Evolutionary conservation across 2,113 vertebrate genomes (phyloP), one percentile per base, ranked within the genome.

Genomic region (Oncorhynchus kisutch): DNA sequence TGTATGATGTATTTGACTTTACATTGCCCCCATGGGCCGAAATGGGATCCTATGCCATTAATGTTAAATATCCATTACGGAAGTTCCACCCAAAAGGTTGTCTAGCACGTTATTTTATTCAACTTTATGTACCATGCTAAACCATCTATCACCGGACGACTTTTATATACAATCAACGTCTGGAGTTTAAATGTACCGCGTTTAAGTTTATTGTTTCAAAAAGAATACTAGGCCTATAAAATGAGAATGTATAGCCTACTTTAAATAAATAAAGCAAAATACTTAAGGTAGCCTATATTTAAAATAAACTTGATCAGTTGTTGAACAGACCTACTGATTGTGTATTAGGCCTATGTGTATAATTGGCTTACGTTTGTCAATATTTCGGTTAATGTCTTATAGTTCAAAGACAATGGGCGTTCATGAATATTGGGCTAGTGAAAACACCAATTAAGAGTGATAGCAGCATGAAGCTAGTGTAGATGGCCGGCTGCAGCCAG

Each of bases 1-100:
- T 91, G 80, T 76, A 73, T 88, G 84, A 90, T 86, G 65, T 84
- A 84, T 84, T n/a, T 87, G 83, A 71, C 27, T 54, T 81, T 88
- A 78, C 81, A 83, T 77, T 81, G 65, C 79, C 68, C 78, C 71
- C 59, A 62, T 82, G 84, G 72, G 74, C 86, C 74, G 89, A 86
- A 88, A 92, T 81, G 65, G 64, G 89, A 92, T 84, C 85, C 78
- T 71, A 66, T 70, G 85, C 79, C 78, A 73, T 85, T 88, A 86
- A 78, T 79, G 88, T 87, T 81, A 89, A 85, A 90, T 93, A 89
- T 88, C 89, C 86, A 84, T 91, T 88, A 91, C 91, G 90, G 90
- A 92, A 84, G 72, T 67, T 67, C 22, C 31, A 60, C 66, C 72
- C 70, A 75, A 74, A 75, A 83, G 73, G 81, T 49, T 16, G 72